phyloP scores from a whole-genome alignment of 2,113 vertebrate species.

The Zeus faber region DNA sequence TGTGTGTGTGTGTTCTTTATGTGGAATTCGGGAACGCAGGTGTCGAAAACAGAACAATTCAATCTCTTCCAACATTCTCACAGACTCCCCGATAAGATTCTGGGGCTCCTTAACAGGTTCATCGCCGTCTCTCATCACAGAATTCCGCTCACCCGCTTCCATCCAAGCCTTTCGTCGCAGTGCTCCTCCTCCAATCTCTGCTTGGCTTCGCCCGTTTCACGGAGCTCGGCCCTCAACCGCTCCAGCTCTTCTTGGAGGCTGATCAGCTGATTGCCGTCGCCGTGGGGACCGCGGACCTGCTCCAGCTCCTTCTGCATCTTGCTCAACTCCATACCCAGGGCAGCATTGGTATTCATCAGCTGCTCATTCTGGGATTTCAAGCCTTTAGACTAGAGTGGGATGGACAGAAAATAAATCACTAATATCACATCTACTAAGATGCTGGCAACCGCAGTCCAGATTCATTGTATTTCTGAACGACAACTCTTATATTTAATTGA shows the following conservation, averaged over 20 bases:
- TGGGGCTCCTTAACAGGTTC: too few species aligned
- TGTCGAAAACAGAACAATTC: too few species aligned
- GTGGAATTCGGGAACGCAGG: background rate
- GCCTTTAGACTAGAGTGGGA: slow-evolving; percentile 80
- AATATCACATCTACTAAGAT: background rate
- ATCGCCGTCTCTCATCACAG: background rate
- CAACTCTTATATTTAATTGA: too few species aligned
- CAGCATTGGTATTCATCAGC: slow-evolving; percentile 50
- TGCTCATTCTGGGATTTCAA: slow-evolving; percentile 78
- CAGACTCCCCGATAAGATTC: too few species aligned
- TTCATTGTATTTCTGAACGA: too few species aligned
- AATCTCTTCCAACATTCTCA: too few species aligned
- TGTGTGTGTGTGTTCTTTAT: background rate
- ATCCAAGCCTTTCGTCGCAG: slow-evolving; percentile 73
- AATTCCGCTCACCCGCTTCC: slow-evolving; percentile 76
- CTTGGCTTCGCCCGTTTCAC: slow-evolving; percentile 68
- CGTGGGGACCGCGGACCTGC: slow-evolving; percentile 57
- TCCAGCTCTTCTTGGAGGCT: slow-evolving; percentile 82
- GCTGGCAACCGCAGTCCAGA: too few species aligned
- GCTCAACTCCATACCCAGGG: slow-evolving; percentile 73
- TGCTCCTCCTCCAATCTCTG: slow-evolving; percentile 80
- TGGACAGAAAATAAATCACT: background rate
- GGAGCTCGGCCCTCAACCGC: slow-evolving; percentile 74
- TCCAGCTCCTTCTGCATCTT: slow-evolving; percentile 86
- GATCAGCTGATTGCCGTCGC: slow-evolving; percentile 52